Evolutionary conservation across 2,888 invertebrate species (phyloP), one percentile per base, ranked within the genome.

Genomic region (Plagiodera versicolora): DNA sequence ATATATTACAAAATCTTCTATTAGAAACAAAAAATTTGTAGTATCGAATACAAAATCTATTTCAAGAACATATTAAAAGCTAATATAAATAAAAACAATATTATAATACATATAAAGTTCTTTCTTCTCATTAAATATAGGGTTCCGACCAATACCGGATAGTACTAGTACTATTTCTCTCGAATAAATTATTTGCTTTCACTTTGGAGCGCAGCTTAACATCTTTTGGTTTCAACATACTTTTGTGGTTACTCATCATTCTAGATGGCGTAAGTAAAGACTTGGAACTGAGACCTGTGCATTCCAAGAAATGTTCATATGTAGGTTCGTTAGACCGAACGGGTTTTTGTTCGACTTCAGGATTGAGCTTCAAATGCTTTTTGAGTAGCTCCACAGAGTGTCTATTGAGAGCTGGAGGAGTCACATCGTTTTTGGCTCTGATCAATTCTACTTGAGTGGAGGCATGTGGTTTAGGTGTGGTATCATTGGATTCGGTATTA

Each of bases 281-380:
- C 80, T 91, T 91, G 66, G 90, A 89, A 79, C 90, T 91, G 63
- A 91, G 84, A 56, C 91, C 91, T 55, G 91, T 91, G 17, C 89
- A 87, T 78, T 91, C 91, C 53, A 91, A 80, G 75, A 91, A 91
- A 76, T 89, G 87, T 78, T 91, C 91, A 72, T 91, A 91, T 17
- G 84, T 76, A 75, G 84, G 71, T 79, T 82, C 74, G 65, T 69
- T 71, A 67, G 58, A 61, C 63, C 68, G 68, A 69, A 58, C 66
- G 65, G 58, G 68, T 58, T 74, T 74, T 9, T 53, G 20, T 4
- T 46, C 28, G 19, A 49, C 60, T 71, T 79, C 66, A 48, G 48
- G 55, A 30, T 52, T 60, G 45, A 72, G 55, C 60, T 76, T 77
- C 46, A 78, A 63, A 56, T 78, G 79, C 61, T 75, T 75, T 50